These are phyloP conservation scores for Mesocentrotus franciscanus DNA, from an alignment of 53 echinoderm and acorn worm genomes.

Conservation along the genomic window DNA sequence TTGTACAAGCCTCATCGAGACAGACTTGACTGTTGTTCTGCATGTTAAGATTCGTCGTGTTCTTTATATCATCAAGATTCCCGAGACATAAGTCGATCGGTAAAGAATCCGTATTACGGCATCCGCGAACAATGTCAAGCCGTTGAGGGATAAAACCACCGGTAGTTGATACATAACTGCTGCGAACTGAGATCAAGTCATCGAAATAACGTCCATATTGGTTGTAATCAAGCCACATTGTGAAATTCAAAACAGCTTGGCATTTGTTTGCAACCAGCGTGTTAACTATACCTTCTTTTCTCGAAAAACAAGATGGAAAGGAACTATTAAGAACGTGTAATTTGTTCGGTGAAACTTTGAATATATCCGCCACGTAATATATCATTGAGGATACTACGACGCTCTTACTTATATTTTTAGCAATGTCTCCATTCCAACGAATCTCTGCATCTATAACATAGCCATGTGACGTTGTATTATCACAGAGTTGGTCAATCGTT, in stretches of 20 bases:
- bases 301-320: slow-evolving; percentile 1
- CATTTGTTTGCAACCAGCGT: neutral
- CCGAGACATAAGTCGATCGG: neutral
- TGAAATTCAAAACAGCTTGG: neutral
- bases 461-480: slow-evolving; percentile 15
- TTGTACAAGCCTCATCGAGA: neutral
- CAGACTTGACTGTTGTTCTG: neutral
- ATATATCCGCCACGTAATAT: neutral
- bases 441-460: neutral
- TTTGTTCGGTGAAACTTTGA: neutral
- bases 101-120: neutral
- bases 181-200: neutral
- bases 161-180: neutral
- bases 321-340: neutral
- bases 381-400: neutral
- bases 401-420: neutral
- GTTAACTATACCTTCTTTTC: neutral
- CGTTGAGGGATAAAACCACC: too few species aligned
- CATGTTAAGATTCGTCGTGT: neutral
- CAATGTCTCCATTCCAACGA: neutral
- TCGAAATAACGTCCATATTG: neutral
- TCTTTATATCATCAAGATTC: neutral
- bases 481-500: neutral
- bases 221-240: slow-evolving; percentile 17
- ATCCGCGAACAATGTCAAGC: neutral